Evolutionary conservation across 2,113 vertebrate species (phyloP), one percentile per base, ranked within the genome.

Genomic region (Lonchura striata): DNA sequence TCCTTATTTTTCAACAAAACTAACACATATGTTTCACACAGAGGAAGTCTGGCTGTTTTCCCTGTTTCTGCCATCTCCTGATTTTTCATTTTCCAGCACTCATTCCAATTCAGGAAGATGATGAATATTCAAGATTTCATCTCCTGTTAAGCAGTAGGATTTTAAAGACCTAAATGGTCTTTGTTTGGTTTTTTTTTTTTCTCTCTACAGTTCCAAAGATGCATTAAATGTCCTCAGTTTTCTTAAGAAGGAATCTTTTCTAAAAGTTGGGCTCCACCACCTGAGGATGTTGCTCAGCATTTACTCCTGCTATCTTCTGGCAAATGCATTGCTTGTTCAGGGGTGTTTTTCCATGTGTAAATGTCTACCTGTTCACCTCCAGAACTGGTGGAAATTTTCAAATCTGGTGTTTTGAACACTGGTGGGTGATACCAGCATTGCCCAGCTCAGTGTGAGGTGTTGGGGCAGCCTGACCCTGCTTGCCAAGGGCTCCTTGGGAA

Each of bases 21-120:
- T 60, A 81, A 56, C 91, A 49, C 92, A 89, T 92, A 90, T 94
- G 94, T 86, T 92, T 86, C 83, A n/a, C 89, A 56, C 86, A 68
- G 83, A 70, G 94, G 88, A 94, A 86, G 83, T 52, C 69, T 96
- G 96, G 95, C 94, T 96, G 61, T 84, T 96, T 94, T 94, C 96
- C 96, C 86, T 86, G n/a, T 68, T 95, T 57, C 86, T 94, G 86
- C 94, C 91, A 89, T 94, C 60, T 95, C 75, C 82, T 82, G 83
- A 66, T 88, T 95, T 92, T 91, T 95, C 88, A n/a, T 90, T 92
- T 90, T 84, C 86, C 69, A 92, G 4, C 20, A 4, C 57, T 81
- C n/a, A 37, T 72, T 94, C 64, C 69, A 92, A 64, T 79, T 94
- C 61, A 75, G 72, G 64, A 75, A 88, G 77, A 76, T 84, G 64